These are phyloP conservation scores for Drosophila tani DNA, from an alignment of 1,140 invertebrate species.

Conservation along the genomic window DNA sequence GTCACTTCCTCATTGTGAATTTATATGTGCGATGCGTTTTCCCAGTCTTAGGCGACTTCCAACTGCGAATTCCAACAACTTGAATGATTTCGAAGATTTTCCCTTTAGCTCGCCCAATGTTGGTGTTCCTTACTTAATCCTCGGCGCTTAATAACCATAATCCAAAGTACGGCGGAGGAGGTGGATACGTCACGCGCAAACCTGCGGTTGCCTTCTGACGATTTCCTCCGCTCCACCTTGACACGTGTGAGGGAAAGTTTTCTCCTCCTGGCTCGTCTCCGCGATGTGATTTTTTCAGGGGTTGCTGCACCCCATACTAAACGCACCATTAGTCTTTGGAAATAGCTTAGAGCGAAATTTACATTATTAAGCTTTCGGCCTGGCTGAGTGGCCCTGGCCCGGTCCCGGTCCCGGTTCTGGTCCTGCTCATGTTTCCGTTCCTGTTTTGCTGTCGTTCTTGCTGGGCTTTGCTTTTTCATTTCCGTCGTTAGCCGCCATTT, in stretches of 20 bases:
- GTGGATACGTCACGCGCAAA: slow-evolving; percentile 60
- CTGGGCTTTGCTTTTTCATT: slow-evolving; percentile 59
- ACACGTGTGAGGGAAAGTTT: slow-evolving; percentile 64
- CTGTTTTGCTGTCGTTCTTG: slow-evolving; percentile 5
- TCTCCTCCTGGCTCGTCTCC: slow-evolving; percentile 13
- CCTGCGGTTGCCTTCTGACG: slow-evolving; percentile 59
- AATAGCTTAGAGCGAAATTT: slow-evolving; percentile 82
- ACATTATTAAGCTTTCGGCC: slow-evolving; percentile 79
- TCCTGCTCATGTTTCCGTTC: slow-evolving; percentile 13
- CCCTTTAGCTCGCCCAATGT: slow-evolving; percentile 8
- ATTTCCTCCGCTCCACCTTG: slow-evolving; percentile 37
- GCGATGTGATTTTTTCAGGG: slow-evolving; percentile 46
- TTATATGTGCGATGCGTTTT: not conserved
- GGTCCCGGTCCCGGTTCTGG: slow-evolving; percentile 6
- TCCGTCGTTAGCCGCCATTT: slow-evolving; percentile 66
- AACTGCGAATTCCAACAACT: too few relatives aligned
- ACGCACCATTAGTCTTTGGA: slow-evolving; percentile 83
- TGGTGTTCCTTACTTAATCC: slow-evolving; percentile 71
- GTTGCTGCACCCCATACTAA: slow-evolving; percentile 61
- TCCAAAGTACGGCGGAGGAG: slow-evolving; percentile 19
- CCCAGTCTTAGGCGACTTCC: not conserved
- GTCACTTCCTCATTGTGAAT: too few relatives aligned
- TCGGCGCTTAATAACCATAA: slow-evolving; percentile 74
- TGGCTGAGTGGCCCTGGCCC: slow-evolving; percentile 22
- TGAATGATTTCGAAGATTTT: not conserved